phyloP scores from a whole-genome alignment of 2,888 invertebrate species.

The Drosophila neonasuta region DNA sequence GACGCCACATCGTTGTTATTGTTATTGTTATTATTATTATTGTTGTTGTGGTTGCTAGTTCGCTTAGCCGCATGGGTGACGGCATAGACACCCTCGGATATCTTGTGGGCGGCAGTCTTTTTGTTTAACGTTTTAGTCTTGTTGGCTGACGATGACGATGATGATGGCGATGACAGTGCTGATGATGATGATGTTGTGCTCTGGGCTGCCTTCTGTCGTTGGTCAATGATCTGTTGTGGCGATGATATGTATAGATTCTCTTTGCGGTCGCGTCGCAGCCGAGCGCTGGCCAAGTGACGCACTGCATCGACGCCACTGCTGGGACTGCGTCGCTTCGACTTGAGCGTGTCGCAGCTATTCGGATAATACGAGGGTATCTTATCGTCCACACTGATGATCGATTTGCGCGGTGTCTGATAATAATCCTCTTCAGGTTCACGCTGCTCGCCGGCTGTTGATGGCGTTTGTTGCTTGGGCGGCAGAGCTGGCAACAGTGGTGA shows the following conservation, averaged over 20 bases:
- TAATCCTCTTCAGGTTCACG: slow-evolving; percentile 63
- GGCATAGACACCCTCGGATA: slow-evolving; percentile 80
- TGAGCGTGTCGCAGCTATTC: slow-evolving; percentile 80
- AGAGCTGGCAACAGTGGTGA: slow-evolving; percentile 66
- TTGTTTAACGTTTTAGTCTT: slow-evolving; percentile 60
- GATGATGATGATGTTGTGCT: slow-evolving; percentile 19
- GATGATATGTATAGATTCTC: slow-evolving; percentile 82
- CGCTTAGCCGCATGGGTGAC: slow-evolving; percentile 73
- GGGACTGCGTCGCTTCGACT: slow-evolving; percentile 72
- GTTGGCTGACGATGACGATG: slow-evolving; percentile 27
- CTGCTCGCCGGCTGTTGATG: slow-evolving; percentile 13
- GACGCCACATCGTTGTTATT: slow-evolving; percentile 45
- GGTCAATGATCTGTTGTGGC: slow-evolving; percentile 79
- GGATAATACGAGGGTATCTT: slow-evolving; percentile 82
- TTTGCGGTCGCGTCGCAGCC: slow-evolving; percentile 76
- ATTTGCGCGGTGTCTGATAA: slow-evolving; percentile 80
- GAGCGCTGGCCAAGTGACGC: slow-evolving; percentile 74
- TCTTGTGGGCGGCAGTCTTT: slow-evolving; percentile 79
- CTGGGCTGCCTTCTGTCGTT: slow-evolving; percentile 64
- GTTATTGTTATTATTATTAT: slow-evolving; percentile 64
- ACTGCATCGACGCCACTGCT: slow-evolving; percentile 61
- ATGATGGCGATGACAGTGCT: not conserved
- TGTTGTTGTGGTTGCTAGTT: slow-evolving; percentile 43
- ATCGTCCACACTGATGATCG: slow-evolving; percentile 81
- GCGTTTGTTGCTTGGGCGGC: slow-evolving; percentile 57